phyloP scores from a whole-genome alignment of 2,888 invertebrate species.

The Coecobrya sp. region DNA sequence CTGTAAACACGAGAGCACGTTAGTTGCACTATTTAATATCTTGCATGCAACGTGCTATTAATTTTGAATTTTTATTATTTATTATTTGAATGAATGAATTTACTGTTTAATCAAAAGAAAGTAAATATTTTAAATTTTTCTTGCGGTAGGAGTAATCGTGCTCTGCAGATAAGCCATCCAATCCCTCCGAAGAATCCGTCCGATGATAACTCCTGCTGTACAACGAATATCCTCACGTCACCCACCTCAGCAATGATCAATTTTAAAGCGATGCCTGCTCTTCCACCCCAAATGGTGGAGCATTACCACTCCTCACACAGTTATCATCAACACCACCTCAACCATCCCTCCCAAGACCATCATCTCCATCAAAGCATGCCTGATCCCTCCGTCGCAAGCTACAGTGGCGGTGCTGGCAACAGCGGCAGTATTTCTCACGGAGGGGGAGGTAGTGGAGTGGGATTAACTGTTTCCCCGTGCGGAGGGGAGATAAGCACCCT shows the following conservation, averaged over 20 bases:
- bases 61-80: too few species aligned
- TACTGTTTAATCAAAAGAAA: background rate
- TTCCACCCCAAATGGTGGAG: conserved; percentile 40
- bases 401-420: background rate
- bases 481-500: conserved; percentile 28
- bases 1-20: conserved; percentile 29
- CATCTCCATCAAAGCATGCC: conserved; percentile 18
- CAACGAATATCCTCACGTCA: conserved; percentile 59
- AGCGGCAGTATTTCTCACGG: background rate
- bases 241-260: background rate
- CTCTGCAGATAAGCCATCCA: conserved; percentile 83
- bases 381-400: background rate
- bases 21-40: background rate
- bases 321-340: conserved; percentile 44
- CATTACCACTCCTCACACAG: background rate
- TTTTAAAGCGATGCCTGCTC: conserved; percentile 45
- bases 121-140: background rate
- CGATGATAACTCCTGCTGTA: conserved; percentile 55
- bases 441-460: conserved; percentile 1
- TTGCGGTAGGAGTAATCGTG: conserved; percentile 78
- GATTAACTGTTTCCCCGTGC: background rate
- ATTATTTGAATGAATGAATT: background rate
- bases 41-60: conserved; percentile 3
- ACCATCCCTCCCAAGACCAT: background rate
- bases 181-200: conserved; percentile 79